A percentile compares a stretch with the other conserved stretches of the same genome.
Evolutionary conservation across 2,888 invertebrate genomes (phyloP).

Genomic region (Tipula confusa): DNA sequence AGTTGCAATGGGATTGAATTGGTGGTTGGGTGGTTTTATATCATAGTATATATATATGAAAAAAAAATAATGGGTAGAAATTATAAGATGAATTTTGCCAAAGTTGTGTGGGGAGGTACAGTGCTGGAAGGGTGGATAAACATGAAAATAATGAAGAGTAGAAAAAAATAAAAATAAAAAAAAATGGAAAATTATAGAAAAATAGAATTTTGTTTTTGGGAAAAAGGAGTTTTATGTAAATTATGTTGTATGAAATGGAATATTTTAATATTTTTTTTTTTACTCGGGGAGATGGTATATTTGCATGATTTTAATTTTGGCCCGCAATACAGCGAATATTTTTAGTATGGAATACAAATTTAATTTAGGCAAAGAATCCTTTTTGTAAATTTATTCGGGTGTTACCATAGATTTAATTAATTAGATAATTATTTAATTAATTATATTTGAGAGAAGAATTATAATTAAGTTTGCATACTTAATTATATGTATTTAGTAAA

Average conservation of each 20-base stretch:
- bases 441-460: neutral
- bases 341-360: neutral
- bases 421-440: neutral
- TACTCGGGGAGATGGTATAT: neutral
- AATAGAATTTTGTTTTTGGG: neutral
- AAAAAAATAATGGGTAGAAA: slow-evolving; percentile 1
- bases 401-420: neutral
- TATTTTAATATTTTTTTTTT: neutral
- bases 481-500: neutral
- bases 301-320: neutral
- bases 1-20: neutral
- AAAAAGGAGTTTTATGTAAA: slow-evolving; percentile 15
- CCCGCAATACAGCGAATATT: neutral
- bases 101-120: neutral
- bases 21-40: neutral
- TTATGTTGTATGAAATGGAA: slow-evolving; percentile 25
- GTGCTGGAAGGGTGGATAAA: slow-evolving; percentile 3
- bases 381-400: neutral
- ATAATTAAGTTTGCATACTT: neutral
- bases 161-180: too few species aligned
- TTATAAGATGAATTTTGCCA: slow-evolving; percentile 20
- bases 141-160: slow-evolving; percentile 25
- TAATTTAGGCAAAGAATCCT: neutral
- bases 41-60: neutral
- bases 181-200: slow-evolving; percentile 20